These are phyloP conservation scores for Phyllotreta striolata DNA, from an alignment of 2,888 invertebrate genomes.

Conservation along the genomic window DNA sequence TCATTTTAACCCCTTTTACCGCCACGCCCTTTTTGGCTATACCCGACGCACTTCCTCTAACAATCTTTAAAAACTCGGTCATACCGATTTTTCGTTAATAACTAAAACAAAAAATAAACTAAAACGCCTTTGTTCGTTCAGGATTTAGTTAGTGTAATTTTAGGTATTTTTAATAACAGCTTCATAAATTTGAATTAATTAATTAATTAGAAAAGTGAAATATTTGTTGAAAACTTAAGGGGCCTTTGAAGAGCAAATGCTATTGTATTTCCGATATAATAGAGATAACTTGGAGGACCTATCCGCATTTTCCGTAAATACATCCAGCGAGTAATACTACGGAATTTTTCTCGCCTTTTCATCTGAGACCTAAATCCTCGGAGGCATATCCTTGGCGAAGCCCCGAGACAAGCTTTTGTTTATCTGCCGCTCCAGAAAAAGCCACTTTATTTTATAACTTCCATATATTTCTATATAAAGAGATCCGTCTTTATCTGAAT, in stretches of 20 bases:
- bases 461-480: slow-evolving; percentile 31
- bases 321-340: slow-evolving; percentile 26
- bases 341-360: slow-evolving; percentile 34
- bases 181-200: no score
- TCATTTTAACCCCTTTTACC: slow-evolving; percentile 39
- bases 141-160: background rate
- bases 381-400: slow-evolving; percentile 28
- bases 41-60: slow-evolving; percentile 35
- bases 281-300: slow-evolving; percentile 18
- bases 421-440: slow-evolving; percentile 35
- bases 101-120: slow-evolving; percentile 16
- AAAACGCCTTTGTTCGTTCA: slow-evolving; percentile 1
- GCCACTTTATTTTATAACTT: slow-evolving; percentile 38
- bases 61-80: slow-evolving; percentile 24
- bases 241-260: no score
- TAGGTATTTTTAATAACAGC: no score
- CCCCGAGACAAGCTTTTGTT: slow-evolving; percentile 36
- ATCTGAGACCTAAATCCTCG: slow-evolving; percentile 33
- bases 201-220: no score
- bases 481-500: slow-evolving; percentile 30
- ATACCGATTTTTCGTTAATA: slow-evolving; percentile 1
- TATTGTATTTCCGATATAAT: background rate
- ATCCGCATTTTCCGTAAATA: slow-evolving; percentile 28
- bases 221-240: no score
- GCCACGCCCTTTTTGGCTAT: slow-evolving; percentile 37